These are phyloP conservation scores for Nomada hirtipes DNA, from an alignment of 2,888 invertebrate genomes.

Conservation along the genomic window DNA sequence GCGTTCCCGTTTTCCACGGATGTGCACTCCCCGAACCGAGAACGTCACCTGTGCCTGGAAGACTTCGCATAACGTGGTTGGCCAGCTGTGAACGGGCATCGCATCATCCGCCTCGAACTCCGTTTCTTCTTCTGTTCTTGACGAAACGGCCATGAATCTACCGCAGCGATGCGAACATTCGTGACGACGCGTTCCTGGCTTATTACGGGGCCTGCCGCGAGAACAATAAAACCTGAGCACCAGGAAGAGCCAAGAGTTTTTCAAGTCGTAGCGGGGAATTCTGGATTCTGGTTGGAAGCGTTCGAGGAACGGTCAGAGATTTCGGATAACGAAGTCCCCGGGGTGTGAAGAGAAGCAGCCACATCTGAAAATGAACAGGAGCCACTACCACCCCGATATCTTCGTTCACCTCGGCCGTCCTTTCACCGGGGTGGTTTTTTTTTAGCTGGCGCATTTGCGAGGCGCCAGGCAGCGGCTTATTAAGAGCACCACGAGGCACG, in stretches of 20 bases:
- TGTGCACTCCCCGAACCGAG: constrained; percentile 55
- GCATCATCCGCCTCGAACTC: constrained; percentile 20
- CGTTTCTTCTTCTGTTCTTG: constrained; percentile 20
- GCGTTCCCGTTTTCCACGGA: constrained; percentile 37
- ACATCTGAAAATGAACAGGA: constrained; percentile 47
- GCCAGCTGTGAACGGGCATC: constrained; percentile 55
- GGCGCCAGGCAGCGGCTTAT: constrained; percentile 45
- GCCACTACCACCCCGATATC: not conserved
- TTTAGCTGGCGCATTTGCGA: constrained; percentile 6
- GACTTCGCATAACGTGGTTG: constrained; percentile 76
- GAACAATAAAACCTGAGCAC: constrained; percentile 36
- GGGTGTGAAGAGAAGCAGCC: constrained; percentile 42
- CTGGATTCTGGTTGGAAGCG: not conserved
- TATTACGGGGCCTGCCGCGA: constrained; percentile 37
- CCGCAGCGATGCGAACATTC: constrained; percentile 24
- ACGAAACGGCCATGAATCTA: constrained; percentile 24
- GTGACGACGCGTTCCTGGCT: constrained; percentile 45
- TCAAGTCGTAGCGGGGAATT: constrained; percentile 22
- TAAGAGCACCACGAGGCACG: constrained; percentile 22
- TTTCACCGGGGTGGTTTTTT: not conserved
- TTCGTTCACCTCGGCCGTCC: constrained; percentile 1
- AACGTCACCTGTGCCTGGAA: constrained; percentile 75
- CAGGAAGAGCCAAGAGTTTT: constrained; percentile 2
- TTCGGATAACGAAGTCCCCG: constrained; percentile 49
- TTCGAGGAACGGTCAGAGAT: constrained; percentile 25